These are phyloP conservation scores for Onychostoma macrolepis DNA, from an alignment of 2,113 vertebrate species.

Conservation along the genomic window DNA sequence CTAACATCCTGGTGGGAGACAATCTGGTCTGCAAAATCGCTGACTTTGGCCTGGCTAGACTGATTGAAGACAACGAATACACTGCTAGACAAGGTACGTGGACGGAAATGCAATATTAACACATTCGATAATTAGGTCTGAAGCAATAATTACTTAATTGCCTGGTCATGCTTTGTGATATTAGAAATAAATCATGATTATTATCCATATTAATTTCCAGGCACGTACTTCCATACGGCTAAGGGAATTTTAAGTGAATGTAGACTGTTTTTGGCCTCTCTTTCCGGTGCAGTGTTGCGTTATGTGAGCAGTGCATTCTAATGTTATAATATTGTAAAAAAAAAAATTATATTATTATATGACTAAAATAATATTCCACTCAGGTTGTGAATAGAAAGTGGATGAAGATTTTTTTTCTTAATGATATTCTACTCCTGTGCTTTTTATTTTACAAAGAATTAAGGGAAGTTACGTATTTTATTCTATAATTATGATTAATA, in stretches of 20 bases:
- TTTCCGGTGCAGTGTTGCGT: neutral
- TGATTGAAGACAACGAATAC: constrained; percentile 99
- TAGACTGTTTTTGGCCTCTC: neutral
- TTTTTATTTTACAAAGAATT: neutral
- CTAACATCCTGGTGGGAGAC: constrained; percentile 97
- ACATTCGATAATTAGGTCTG: neutral
- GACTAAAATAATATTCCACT: neutral
- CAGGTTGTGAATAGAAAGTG: neutral
- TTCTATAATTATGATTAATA: neutral
- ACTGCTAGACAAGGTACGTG: constrained; percentile 94
- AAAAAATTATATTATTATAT: neutral
- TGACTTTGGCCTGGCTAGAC: constrained; percentile 95
- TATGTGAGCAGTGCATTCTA: neutral
- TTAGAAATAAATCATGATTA: constrained; percentile 1
- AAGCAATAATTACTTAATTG: neutral
- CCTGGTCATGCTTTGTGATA: neutral
- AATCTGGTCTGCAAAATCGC: constrained; percentile 98
- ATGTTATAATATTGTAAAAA: constrained; percentile 3
- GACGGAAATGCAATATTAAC: neutral
- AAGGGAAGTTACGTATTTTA: neutral
- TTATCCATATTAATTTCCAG: constrained; percentile 1
- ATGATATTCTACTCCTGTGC: neutral
- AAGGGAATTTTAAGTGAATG: constrained; percentile 10
- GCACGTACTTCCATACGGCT: neutral
- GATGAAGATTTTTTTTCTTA: neutral